Conservation (phyloP, 2,797 vertebrate genomes). For the Bovichtus diacanthus region DNA sequence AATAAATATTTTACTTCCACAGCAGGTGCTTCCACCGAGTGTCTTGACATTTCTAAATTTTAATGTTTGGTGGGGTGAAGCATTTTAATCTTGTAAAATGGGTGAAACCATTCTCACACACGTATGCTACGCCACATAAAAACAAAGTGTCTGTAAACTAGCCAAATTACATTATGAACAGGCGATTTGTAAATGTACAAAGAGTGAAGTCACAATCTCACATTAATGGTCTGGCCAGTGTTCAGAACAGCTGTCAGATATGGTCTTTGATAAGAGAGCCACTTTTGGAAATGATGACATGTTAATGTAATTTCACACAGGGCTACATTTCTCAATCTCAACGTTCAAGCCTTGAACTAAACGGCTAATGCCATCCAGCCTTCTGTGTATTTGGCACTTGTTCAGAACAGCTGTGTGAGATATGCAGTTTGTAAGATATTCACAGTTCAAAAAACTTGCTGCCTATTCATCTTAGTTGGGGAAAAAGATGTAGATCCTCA, state of each 20-base stretch:
- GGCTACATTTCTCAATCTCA: slow-evolving; percentile 39
- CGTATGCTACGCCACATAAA: slow-evolving; percentile 4
- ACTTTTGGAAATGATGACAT: slow-evolving; percentile 55
- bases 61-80: neutral
- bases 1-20: slow-evolving; percentile 58
- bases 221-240: slow-evolving; percentile 22
- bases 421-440: slow-evolving; percentile 5
- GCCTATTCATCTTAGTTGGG: neutral
- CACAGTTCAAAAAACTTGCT: neutral
- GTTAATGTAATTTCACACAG: slow-evolving; percentile 56
- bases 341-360: slow-evolving; percentile 14
- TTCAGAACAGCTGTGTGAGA: slow-evolving; percentile 34
- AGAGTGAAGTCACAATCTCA: slow-evolving; percentile 30
- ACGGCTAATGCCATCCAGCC: slow-evolving; percentile 25
- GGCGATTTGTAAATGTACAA: slow-evolving; percentile 10
- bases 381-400: slow-evolving; percentile 24
- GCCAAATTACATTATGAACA: slow-evolving; percentile 30
- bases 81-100: slow-evolving; percentile 14
- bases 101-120: neutral
- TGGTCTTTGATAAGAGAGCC: slow-evolving; percentile 33
- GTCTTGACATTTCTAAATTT: slow-evolving; percentile 20
- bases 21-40: slow-evolving; percentile 55
- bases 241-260: slow-evolving; percentile 60
- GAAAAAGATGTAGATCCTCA: neutral
- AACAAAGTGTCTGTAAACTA: slow-evolving; percentile 9